Evolutionary conservation across 2,113 vertebrate species (phyloP).

Genomic region (Seriola aureovittata): DNA sequence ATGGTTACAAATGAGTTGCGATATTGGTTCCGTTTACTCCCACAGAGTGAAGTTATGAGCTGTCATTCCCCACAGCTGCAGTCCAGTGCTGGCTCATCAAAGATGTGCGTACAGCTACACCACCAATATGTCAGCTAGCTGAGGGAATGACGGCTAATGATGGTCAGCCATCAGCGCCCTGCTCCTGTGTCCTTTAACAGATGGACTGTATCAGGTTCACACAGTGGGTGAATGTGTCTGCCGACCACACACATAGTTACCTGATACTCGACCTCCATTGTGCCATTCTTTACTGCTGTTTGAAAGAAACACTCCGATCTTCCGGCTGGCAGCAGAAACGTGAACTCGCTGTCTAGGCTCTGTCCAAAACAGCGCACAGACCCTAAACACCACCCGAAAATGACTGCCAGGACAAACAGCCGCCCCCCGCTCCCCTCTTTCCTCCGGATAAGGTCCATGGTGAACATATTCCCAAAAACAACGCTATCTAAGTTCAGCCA

Average conservation of each 20-base stretch:
- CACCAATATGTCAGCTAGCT: constrained; percentile 15
- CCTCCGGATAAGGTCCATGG: constrained; percentile 50
- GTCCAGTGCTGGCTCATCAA: background rate
- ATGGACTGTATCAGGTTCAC: background rate
- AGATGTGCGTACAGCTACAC: background rate
- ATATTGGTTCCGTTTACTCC: no score
- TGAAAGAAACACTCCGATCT: constrained; percentile 91
- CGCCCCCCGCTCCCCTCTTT: background rate
- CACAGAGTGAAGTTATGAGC: background rate
- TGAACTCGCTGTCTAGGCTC: constrained; percentile 89
- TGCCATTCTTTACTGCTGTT: constrained; percentile 82
- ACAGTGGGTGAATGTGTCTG: background rate
- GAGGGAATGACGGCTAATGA: background rate
- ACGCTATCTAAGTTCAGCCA: constrained; percentile 66
- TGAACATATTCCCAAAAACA: constrained; percentile 15
- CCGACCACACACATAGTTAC: constrained; percentile 68
- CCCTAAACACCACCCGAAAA: constrained; percentile 43
- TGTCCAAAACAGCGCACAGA: constrained; percentile 65
- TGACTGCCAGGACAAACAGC: constrained; percentile 17
- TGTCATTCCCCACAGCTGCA: background rate
- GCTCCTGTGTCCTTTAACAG: background rate
- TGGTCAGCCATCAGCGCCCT: background rate
- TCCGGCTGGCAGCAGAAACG: constrained; percentile 89
- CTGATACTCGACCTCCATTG: constrained; percentile 93
- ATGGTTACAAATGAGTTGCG: background rate